Evolutionary conservation across 2,113 vertebrate genomes (phyloP), one percentile per base, ranked within the genome.

Genomic region (Phaethornis superciliosus): DNA sequence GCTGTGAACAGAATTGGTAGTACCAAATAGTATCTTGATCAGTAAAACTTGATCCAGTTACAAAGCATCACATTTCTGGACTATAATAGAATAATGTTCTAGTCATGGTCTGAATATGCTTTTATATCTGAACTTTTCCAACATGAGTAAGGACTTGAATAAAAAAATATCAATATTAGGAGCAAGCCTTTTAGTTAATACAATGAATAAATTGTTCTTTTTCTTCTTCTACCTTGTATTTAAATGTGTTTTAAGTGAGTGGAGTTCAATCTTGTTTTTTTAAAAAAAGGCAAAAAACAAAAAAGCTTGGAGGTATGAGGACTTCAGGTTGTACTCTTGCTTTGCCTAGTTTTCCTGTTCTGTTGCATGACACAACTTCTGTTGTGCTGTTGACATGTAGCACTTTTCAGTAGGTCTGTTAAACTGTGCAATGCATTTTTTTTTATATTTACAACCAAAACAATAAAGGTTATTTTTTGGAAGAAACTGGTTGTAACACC

Each of bases 391-490:
- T 72, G 74, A 84, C n/a, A 68, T 90, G 71, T 96, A 93, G 93
- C 95, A 87, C 52, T 89, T 94, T 91, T 60, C 96, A 94, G 96
- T 97, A 97, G 97, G 88, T 97, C 94, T 97, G 89, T 94, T 93
- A 90, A 96, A 96, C 96, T 96, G 96, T 98, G 97, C 97, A 98
- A 94, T 97, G 97, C 97, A 94, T 96, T 96, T 93, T 96, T 93
- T 81, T 97, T 97, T 97, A 96, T 97, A 96, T 97, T 97, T 97
- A 95, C 97, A 96, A 97, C 95, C 71, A 85, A 97, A 97, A 97
- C 96, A 98, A 98, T 98, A 98, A 97, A 97, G 84, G 90, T 91
- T 97, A 97, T 97, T 98, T 98, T 98, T 97, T 97, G 81, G 92
- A 97, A 97, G 94, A 93, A 95, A 42, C 26, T 68, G 84, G 35